Conservation (phyloP, 2,113 vertebrate species). For the Gadus macrocephalus region DNA sequence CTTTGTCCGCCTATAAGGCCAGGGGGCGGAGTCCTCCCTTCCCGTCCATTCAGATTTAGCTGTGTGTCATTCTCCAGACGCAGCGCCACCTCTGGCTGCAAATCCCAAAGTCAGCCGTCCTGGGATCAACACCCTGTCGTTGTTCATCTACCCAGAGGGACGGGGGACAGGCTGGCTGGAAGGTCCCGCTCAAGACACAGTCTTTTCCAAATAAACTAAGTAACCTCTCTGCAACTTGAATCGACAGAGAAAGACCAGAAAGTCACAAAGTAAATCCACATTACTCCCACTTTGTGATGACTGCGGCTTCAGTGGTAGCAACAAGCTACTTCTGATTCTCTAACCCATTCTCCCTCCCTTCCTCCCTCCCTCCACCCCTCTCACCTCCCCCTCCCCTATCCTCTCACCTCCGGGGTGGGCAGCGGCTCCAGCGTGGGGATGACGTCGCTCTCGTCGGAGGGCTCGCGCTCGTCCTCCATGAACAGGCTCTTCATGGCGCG, state of each 20-base stretch:
- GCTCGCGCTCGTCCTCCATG: slow-evolving; percentile 87
- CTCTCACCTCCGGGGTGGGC: slow-evolving; percentile 82
- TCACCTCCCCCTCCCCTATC: not conserved
- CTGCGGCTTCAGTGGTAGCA: no score
- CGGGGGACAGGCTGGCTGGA: no score
- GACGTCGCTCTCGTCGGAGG: slow-evolving; percentile 90
- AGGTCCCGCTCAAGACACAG: no score
- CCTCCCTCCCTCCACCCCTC: not conserved
- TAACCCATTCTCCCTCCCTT: not conserved
- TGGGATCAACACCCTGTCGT: not conserved
- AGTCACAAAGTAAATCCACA: no score
- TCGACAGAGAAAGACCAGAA: no score
- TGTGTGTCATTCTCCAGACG: not conserved
- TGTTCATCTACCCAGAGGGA: no score
- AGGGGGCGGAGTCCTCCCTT: not conserved
- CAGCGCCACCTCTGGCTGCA: not conserved
- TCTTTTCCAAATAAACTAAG: no score
- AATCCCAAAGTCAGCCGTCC: not conserved
- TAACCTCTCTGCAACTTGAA: no score
- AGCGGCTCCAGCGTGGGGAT: slow-evolving; percentile 95
- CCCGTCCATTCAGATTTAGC: not conserved
- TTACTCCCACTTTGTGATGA: no score
- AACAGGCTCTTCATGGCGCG: slow-evolving; percentile 93
- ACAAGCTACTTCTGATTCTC: not conserved
- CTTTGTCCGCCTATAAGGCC: not conserved